Evolutionary conservation across 2,113 vertebrate genomes (phyloP).

Genomic region (Oenanthe melanoleuca): DNA sequence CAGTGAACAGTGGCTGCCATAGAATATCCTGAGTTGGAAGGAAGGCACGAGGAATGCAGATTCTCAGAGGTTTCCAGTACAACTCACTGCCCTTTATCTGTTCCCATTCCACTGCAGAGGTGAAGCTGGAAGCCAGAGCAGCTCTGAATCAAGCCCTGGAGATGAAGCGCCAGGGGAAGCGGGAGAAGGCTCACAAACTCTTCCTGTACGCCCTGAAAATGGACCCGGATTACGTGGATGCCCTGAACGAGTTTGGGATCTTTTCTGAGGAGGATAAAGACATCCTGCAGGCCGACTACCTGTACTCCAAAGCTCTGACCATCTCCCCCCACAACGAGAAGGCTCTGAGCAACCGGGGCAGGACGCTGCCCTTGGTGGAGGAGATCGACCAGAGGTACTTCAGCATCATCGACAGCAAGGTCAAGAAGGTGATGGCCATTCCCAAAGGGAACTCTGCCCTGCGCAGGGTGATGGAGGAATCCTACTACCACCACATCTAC

Average conservation of each 20-base stretch:
- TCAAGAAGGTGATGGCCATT: conserved; percentile 92
- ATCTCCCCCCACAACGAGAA: conserved; percentile 89
- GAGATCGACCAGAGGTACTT: conserved; percentile 96
- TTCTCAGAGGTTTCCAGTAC: background rate
- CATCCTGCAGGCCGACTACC: conserved; percentile 91
- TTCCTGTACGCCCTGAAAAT: conserved; percentile 90
- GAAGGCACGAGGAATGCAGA: background rate
- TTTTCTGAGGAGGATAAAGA: conserved; percentile 95
- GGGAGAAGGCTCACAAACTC: conserved; percentile 92
- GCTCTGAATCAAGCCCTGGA: conserved; percentile 92
- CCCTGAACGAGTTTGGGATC: conserved; percentile 91
- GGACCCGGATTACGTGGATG: conserved; percentile 90
- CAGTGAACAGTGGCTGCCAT: rapidly evolving
- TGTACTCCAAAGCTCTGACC: conserved; percentile 91
- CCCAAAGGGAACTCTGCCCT: conserved; percentile 93
- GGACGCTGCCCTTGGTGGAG: conserved; percentile 91
- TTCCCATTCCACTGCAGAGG: conserved; percentile 73
- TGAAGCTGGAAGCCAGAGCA: conserved; percentile 85
- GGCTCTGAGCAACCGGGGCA: conserved; percentile 88
- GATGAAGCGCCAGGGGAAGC: conserved; percentile 93
- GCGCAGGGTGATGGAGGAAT: conserved; percentile 93
- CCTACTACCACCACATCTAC: conserved; percentile 98
- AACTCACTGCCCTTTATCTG: rapidly evolving
- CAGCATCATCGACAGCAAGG: conserved; percentile 93
- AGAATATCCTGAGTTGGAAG: background rate